These are phyloP conservation scores for Myiopsitta monachus DNA, from an alignment of 2,113 vertebrate genomes.

Conservation along the genomic window DNA sequence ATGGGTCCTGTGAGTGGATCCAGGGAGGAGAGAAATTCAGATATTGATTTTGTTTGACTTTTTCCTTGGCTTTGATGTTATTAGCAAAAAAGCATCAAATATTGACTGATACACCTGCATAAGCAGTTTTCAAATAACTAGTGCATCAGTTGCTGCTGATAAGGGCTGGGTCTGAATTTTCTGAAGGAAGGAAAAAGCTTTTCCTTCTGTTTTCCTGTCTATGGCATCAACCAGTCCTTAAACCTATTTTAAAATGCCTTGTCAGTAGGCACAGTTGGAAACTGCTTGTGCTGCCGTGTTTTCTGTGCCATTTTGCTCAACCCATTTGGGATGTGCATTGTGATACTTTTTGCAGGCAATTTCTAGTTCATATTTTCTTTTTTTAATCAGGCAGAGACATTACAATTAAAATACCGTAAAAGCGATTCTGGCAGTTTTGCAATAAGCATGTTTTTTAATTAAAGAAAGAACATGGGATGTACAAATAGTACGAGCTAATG, in stretches of 20 bases:
- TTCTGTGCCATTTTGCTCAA: slow-evolving; percentile 36
- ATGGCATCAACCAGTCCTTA: neutral
- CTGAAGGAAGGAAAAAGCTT: neutral
- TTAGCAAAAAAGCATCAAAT: neutral
- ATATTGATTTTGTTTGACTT: neutral
- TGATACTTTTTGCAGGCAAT: slow-evolving; percentile 33
- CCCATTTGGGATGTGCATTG: slow-evolving; percentile 13
- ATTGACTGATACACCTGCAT: neutral
- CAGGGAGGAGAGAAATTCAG: neutral
- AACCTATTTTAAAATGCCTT: neutral
- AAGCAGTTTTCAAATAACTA: neutral
- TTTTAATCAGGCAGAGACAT: slow-evolving; percentile 81
- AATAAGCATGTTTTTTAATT: slow-evolving; percentile 84
- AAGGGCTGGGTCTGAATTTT: neutral
- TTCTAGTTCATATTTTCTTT: slow-evolving; percentile 80
- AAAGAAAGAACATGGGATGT: slow-evolving; percentile 75
- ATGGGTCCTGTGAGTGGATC: neutral
- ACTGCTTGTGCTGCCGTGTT: neutral
- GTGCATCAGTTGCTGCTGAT: neutral
- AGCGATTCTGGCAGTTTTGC: slow-evolving; percentile 77
- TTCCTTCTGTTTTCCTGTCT: neutral
- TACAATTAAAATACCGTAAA: slow-evolving; percentile 83
- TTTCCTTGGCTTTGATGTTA: neutral
- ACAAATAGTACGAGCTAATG: slow-evolving; percentile 73
- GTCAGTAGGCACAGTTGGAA: neutral